Conservation (phyloP, 1,140 invertebrate genomes). For the Ceratina australensis region DNA sequence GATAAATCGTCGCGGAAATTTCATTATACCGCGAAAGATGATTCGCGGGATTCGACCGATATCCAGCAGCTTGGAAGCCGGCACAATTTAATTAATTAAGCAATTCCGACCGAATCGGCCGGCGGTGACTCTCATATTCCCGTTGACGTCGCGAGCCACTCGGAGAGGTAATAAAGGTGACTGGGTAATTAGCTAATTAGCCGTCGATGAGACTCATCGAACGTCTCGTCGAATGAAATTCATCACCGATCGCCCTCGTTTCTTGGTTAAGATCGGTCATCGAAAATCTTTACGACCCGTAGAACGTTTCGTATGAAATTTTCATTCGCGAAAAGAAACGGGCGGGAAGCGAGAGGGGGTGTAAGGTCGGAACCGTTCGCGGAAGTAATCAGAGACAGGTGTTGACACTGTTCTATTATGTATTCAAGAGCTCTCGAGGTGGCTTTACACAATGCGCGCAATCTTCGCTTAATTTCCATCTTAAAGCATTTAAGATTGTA, state of each 20-base stretch:
- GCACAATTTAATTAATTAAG: not conserved
- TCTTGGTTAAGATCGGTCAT: slow-evolving; percentile 1
- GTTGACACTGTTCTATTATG: slow-evolving; percentile 45
- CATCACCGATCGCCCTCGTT: slow-evolving; percentile 1
- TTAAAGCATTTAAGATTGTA: slow-evolving; percentile 51
- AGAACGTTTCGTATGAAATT: not conserved
- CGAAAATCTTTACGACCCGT: not conserved
- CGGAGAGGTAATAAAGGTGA: not conserved
- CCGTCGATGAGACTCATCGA: slow-evolving; percentile 4
- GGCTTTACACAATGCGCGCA: slow-evolving; percentile 39
- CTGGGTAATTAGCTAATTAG: slow-evolving; percentile 23
- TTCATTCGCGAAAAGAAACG: too few relatives aligned
- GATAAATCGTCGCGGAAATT: slow-evolving; percentile 18
- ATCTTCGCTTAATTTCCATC: slow-evolving; percentile 55
- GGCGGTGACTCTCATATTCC: not conserved
- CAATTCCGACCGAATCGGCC: not conserved
- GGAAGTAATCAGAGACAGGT: slow-evolving; percentile 45
- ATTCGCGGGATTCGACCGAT: not conserved
- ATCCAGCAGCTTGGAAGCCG: not conserved
- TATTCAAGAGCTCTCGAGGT: slow-evolving; percentile 44
- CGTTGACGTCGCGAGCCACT: too few relatives aligned
- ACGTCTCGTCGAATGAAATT: slow-evolving; percentile 4
- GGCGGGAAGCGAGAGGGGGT: too few relatives aligned
- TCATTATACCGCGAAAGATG: not conserved
- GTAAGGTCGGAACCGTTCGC: not conserved